Evolutionary conservation across 1,140 invertebrate species (phyloP).

Genomic region (Drosophila navojoa): DNA sequence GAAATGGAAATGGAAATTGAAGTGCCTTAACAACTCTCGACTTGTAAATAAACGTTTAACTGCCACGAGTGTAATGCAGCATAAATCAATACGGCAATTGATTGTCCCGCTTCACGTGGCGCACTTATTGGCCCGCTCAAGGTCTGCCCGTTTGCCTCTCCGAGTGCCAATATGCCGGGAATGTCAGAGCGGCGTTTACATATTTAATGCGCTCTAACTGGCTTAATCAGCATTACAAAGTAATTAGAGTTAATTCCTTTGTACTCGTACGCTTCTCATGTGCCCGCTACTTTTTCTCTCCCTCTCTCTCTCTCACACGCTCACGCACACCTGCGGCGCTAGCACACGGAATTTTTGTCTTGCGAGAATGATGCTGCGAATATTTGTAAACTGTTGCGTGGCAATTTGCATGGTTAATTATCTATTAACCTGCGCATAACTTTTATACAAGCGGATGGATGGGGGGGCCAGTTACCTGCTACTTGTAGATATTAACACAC

Average conservation of each 20-base stretch:
- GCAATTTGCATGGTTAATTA: conserved; percentile 80
- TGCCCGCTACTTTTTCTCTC: not conserved
- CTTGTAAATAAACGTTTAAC: conserved; percentile 42
- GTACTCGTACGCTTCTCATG: conserved; percentile 54
- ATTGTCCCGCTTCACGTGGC: not conserved
- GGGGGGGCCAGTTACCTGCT: conserved; percentile 5
- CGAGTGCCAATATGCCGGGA: conserved; percentile 65
- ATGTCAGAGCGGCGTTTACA: conserved; percentile 73
- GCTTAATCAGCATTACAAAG: conserved; percentile 81
- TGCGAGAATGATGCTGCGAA: conserved; percentile 47
- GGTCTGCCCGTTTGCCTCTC: not conserved
- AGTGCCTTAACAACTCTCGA: conserved; percentile 22
- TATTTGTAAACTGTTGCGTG: conserved; percentile 77
- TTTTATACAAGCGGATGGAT: conserved; percentile 48
- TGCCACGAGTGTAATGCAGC: conserved; percentile 7
- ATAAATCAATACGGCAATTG: conserved; percentile 1
- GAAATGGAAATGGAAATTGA: conserved; percentile 42
- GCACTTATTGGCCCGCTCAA: not conserved
- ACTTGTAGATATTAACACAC: conserved; percentile 18
- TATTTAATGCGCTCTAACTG: conserved; percentile 76
- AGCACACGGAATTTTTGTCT: conserved; percentile 15
- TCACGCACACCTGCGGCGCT: conserved; percentile 10
- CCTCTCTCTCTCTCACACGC: not conserved
- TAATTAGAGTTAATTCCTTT: conserved; percentile 82
- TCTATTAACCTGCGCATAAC: conserved; percentile 81